These are phyloP conservation scores for Lepeophtheirus salmonis DNA, from an alignment of 1,140 invertebrate genomes.

Conservation along the genomic window DNA sequence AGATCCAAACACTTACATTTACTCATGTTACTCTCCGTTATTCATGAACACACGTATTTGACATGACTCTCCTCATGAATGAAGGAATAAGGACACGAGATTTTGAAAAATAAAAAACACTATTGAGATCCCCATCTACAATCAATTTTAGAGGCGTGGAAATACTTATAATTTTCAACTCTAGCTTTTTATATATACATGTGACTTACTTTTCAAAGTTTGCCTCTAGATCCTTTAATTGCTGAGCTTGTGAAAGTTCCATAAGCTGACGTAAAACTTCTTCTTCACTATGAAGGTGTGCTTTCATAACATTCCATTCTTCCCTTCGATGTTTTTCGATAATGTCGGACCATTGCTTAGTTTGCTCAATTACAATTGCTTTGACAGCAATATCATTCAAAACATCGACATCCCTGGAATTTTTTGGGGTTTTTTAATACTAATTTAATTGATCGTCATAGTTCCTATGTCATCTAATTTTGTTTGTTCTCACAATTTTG, in stretches of 20 bases:
- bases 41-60: too few species aligned
- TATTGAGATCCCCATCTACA: too few species aligned
- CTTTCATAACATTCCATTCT: constrained; percentile 64
- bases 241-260: constrained; percentile 55
- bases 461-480: too few species aligned
- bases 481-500: too few species aligned
- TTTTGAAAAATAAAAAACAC: too few species aligned
- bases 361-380: constrained; percentile 67
- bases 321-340: constrained; percentile 67
- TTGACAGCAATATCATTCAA: constrained; percentile 35
- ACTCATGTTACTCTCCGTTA: too few species aligned
- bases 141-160: too few species aligned
- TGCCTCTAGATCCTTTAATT: constrained; percentile 71
- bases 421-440: not conserved
- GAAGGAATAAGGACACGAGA: too few species aligned
- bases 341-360: constrained; percentile 79
- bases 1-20: too few species aligned
- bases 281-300: constrained; percentile 63
- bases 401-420: constrained; percentile 10
- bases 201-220: constrained; percentile 46
- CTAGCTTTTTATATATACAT: not conserved
- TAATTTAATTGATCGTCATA: not conserved
- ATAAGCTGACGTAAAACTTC: constrained; percentile 67
- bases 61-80: too few species aligned
- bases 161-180: too few species aligned